phyloP scores from a whole-genome alignment of 2,888 invertebrate genomes.

The Papilio elwesi region DNA sequence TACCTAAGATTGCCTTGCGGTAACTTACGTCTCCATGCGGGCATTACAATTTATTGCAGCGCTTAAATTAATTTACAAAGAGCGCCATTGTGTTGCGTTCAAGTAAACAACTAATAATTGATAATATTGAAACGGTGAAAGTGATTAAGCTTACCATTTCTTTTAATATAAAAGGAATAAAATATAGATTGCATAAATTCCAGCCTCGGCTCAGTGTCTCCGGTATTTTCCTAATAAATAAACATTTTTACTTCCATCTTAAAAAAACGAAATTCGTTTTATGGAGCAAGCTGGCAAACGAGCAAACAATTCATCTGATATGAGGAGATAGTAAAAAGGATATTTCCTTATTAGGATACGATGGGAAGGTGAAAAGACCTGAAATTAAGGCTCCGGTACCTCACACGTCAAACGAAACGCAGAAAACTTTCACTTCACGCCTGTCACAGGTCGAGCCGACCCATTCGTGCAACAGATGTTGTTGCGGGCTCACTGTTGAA shows the following conservation, averaged over 20 bases:
- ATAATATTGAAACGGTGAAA: background rate
- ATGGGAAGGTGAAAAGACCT: too few relatives aligned
- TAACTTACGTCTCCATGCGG: conserved; percentile 22
- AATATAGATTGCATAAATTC: background rate
- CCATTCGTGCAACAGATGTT: too few relatives aligned
- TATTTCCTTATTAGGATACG: too few relatives aligned
- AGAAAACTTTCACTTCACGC: too few relatives aligned
- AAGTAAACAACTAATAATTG: background rate
- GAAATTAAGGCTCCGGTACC: too few relatives aligned
- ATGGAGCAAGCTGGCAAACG: too few relatives aligned
- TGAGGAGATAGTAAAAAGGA: too few relatives aligned
- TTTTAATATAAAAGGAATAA: background rate
- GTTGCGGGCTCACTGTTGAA: too few relatives aligned
- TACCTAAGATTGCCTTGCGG: conserved; percentile 25
- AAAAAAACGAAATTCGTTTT: too few relatives aligned
- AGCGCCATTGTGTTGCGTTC: background rate
- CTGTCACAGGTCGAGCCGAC: too few relatives aligned
- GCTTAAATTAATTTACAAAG: conserved; percentile 16
- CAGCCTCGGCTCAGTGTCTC: background rate
- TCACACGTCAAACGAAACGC: too few relatives aligned
- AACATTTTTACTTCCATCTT: background rate
- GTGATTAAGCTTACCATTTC: background rate
- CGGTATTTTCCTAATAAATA: background rate
- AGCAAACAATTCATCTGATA: too few relatives aligned
- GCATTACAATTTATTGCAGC: conserved; percentile 16